Percentiles rank a stretch among this genome's conserved stretches.
These are phyloP conservation scores for Condylura cristata DNA, from an alignment of 2,113 vertebrate genomes.

Conservation along the genomic window DNA sequence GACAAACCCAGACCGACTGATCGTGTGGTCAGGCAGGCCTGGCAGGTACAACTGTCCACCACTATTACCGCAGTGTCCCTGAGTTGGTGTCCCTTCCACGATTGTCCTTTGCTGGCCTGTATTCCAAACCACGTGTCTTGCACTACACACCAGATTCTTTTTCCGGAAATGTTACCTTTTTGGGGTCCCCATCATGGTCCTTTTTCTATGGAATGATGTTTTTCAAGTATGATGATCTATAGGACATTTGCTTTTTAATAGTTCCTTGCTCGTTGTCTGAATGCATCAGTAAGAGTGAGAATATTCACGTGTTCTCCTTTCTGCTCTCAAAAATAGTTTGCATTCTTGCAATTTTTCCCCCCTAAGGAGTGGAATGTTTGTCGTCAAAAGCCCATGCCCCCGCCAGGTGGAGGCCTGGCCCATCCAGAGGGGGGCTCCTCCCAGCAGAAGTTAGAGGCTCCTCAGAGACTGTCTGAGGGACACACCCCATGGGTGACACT, in stretches of 20 bases:
- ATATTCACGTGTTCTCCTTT: conserved; percentile 73
- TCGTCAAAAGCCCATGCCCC: conserved; percentile 46
- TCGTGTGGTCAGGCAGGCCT: conserved; percentile 54
- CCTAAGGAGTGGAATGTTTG: conserved; percentile 50
- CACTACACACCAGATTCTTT: conserved; percentile 51
- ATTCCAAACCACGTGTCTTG: conserved; percentile 67
- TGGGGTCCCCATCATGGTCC: conserved; percentile 68
- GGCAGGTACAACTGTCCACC: conserved; percentile 49
- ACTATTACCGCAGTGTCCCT: conserved; percentile 64
- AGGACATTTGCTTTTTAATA: conserved; percentile 69
- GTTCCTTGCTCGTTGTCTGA: conserved; percentile 75
- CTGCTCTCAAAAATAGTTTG: conserved; percentile 51
- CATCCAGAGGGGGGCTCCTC: conserved; percentile 68
- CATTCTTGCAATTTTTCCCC: conserved; percentile 54
- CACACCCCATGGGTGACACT: conserved; percentile 41
- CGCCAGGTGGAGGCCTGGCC: conserved; percentile 34
- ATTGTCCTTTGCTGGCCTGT: conserved; percentile 61
- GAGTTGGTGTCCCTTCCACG: conserved; percentile 75
- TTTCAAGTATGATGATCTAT: conserved; percentile 85
- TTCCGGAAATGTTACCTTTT: conserved; percentile 60
- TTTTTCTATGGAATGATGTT: conserved; percentile 72
- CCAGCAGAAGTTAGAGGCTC: conserved; percentile 71
- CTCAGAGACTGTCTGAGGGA: conserved; percentile 64
- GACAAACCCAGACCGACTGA: conserved; percentile 55
- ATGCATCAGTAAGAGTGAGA: conserved; percentile 76